Base-by-base conservation (phyloP, 2,888 invertebrate genomes). In the Galeopsomyia nigrocyanea region DNA sequence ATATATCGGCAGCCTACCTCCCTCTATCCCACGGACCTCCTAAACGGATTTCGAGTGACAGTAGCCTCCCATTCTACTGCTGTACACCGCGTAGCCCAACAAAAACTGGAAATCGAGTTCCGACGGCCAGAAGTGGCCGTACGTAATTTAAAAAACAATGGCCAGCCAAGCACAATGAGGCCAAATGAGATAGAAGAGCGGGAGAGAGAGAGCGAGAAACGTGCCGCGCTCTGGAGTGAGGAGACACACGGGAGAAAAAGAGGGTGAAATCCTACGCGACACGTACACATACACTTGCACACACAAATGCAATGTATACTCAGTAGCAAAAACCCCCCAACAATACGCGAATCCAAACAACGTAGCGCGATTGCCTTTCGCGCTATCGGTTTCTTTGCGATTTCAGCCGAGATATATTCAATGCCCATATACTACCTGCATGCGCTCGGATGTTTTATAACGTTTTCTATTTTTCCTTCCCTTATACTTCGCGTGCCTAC, bases 141-240 rank as follows among this genome's bases (percentile, higher is more conserved):
- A 81, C 82, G 84, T 85, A 84, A 85, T 85, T 86, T 83, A 83
- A 85, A 85, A 86, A 85, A 86, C 85, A 85, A 85, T 84, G 82
- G 84, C 81, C 77, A 81, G 80, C 81, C 80, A 81, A 82, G 82
- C 79, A 85, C 84, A 85, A 86, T 84, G 84, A 85, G 84, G 84
- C 84, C 80, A 85, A 85, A 86, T 85, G 85, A 85, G 85, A 86
- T 83, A 82, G 84, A 83, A 83, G 82, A 82, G n/a, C 31, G 60
- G 9, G 49, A 55, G 39, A 47, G 22, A 16, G 14, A 57, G 63
- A 64, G 63, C 0, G 61, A 46, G 39, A 39, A 39, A 39, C 39
- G 39, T 10, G 39, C 39, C 7, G 10, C 39, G 39, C 13, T 26
- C 26, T 39, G 39, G 10, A 39, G 65, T 5, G 56, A 22, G 53